phyloP scores from a whole-genome alignment of 2,888 invertebrate species.

The Elegia similella region DNA sequence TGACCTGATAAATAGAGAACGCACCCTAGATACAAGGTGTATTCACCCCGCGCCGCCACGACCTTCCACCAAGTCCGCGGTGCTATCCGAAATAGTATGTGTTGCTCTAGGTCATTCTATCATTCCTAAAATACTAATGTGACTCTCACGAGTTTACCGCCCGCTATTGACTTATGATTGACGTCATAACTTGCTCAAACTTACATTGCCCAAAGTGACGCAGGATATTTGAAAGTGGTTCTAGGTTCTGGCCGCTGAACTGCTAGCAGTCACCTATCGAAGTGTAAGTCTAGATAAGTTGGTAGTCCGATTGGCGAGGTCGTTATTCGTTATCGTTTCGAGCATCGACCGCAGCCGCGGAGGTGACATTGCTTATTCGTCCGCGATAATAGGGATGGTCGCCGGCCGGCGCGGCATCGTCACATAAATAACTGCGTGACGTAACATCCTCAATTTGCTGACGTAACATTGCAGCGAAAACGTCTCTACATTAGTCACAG shows the following conservation, averaged over 20 bases:
- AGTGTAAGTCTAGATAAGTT: conserved; percentile 34
- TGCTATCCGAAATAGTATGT: conserved; percentile 51
- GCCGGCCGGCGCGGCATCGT: conserved; percentile 25
- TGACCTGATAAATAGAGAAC: conserved; percentile 36
- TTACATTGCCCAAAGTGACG: not conserved
- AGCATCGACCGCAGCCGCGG: conserved; percentile 36
- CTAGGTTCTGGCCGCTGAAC: not conserved
- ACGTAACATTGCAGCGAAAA: conserved; percentile 30
- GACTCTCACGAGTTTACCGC: conserved; percentile 14
- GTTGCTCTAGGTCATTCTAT: conserved; percentile 35
- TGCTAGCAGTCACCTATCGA: conserved; percentile 17
- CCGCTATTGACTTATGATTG: not conserved
- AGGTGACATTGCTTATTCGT: conserved; percentile 52
- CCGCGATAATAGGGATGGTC: conserved; percentile 39
- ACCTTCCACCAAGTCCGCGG: conserved; percentile 57
- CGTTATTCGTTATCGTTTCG: conserved; percentile 37
- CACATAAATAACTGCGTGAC: conserved; percentile 37
- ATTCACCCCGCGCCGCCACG: conserved; percentile 55
- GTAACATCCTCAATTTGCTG: conserved; percentile 39
- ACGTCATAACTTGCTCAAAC: not conserved
- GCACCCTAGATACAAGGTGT: conserved; percentile 61
- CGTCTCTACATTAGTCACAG: conserved; percentile 17
- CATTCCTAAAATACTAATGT: conserved; percentile 20
- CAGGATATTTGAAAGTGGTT: not conserved
- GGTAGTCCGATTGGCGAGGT: conserved; percentile 32